Conservation (phyloP, 2,888 invertebrate species). For the Aromia moschata region DNA sequence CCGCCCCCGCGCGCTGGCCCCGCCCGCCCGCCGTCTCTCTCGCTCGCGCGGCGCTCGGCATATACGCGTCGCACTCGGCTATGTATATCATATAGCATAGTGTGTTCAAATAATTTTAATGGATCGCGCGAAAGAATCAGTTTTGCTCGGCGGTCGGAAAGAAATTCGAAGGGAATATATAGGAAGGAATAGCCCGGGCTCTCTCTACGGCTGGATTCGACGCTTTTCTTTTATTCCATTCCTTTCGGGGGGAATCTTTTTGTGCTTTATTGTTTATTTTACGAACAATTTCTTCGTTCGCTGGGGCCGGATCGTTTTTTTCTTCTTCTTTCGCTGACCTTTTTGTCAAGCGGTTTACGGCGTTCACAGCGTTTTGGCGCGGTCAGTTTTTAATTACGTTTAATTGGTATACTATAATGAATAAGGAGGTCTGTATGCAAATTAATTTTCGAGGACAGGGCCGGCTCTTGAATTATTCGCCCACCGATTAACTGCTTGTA, state of each 20-base stretch:
- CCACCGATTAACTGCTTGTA: no score
- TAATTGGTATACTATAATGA: background rate
- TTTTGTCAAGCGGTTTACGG: background rate
- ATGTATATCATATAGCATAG: constrained; percentile 60
- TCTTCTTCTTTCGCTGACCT: constrained; percentile 23
- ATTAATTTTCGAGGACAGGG: no score
- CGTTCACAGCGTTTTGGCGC: no score
- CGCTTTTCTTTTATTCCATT: constrained; percentile 47
- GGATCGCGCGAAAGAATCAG: constrained; percentile 61
- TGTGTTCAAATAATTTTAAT: constrained; percentile 63
- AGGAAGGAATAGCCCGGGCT: constrained; percentile 45
- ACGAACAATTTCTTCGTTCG: constrained; percentile 38
- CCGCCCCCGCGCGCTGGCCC: constrained; percentile 60
- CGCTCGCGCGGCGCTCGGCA: constrained; percentile 50
- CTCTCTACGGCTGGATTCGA: constrained; percentile 45
- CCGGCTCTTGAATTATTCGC: constrained; percentile 2
- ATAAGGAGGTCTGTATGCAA: no score
- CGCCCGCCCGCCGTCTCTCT: constrained; percentile 55
- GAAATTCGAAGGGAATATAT: constrained; percentile 48
- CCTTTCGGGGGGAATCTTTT: constrained; percentile 40
- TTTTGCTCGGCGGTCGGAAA: constrained; percentile 55
- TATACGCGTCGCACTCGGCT: constrained; percentile 52
- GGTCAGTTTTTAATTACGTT: constrained; percentile 26
- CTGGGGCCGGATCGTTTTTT: constrained; percentile 6
- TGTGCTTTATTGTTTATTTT: constrained; percentile 46